These are phyloP conservation scores for Distichodus sexfasciatus DNA, from an alignment of 2,797 vertebrate species.

Conservation along the genomic window DNA sequence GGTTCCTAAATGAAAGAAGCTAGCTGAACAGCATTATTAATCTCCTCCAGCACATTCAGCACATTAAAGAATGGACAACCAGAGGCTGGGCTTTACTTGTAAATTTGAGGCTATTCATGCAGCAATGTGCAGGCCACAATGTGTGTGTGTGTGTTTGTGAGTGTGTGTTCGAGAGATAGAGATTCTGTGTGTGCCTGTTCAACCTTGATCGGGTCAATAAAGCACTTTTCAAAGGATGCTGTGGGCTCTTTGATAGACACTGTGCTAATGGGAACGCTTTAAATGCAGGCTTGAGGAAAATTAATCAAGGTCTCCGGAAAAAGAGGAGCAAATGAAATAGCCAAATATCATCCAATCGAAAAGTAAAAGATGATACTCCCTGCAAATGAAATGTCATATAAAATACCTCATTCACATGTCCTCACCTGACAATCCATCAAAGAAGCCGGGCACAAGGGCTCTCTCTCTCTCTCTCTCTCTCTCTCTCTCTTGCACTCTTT, in stretches of 20 bases:
- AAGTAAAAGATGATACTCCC: slow-evolving; percentile 61
- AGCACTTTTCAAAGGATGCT: slow-evolving; percentile 28
- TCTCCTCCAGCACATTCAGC: slow-evolving; percentile 18
- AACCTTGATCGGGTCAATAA: slow-evolving; percentile 43
- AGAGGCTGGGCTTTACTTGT: slow-evolving; percentile 27
- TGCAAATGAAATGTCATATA: slow-evolving; percentile 68
- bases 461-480: neutral
- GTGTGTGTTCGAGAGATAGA: neutral
- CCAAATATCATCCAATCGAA: slow-evolving; percentile 59
- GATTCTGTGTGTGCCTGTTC: neutral
- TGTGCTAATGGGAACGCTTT: slow-evolving; percentile 50
- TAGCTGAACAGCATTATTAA: slow-evolving; percentile 35
- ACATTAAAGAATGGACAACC: slow-evolving; percentile 39
- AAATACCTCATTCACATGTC: slow-evolving; percentile 51
- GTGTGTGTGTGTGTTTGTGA: slow-evolving; percentile 6
- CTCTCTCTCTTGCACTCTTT: neutral
- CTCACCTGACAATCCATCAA: slow-evolving; percentile 54
- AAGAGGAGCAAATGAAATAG: slow-evolving; percentile 51
- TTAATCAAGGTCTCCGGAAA: slow-evolving; percentile 53
- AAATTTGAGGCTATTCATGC: slow-evolving; percentile 36
- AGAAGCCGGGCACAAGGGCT: neutral
- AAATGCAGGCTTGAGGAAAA: slow-evolving; percentile 55
- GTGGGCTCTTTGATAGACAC: slow-evolving; percentile 26
- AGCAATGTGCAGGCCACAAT: slow-evolving; percentile 8
- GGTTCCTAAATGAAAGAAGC: slow-evolving; percentile 16